A percentile compares a stretch with the other conserved stretches of the same genome.
phyloP scores from a whole-genome alignment of 1,140 invertebrate species.

The Drosophila nasuta region DNA sequence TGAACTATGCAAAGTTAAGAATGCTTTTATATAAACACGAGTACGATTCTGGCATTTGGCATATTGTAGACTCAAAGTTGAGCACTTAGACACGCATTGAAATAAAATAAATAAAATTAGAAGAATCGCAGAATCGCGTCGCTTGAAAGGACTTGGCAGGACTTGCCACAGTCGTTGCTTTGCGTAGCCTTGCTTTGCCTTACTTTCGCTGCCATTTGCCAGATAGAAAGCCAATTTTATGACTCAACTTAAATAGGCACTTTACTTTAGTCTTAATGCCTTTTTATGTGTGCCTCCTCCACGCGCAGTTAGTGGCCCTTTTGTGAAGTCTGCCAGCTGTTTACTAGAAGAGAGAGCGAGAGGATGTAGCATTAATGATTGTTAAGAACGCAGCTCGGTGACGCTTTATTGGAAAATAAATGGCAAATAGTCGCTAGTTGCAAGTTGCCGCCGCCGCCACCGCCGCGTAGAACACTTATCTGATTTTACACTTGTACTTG shows the following conservation, averaged over 20 bases:
- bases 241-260: conserved; percentile 83
- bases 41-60: conserved; percentile 33
- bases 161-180: neutral
- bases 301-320: conserved; percentile 39
- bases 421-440: conserved; percentile 70
- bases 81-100: conserved; percentile 78
- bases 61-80: conserved; percentile 59
- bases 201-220: conserved; percentile 48
- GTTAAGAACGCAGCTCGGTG: conserved; percentile 63
- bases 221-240: conserved; percentile 84
- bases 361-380: conserved; percentile 48
- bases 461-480: conserved; percentile 64
- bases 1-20: conserved; percentile 37
- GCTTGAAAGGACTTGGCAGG: conserved; percentile 2
- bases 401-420: conserved; percentile 82
- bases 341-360: neutral
- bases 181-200: too few species aligned
- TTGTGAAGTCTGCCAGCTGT: conserved; percentile 33
- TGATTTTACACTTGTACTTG: conserved; percentile 72
- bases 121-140: conserved; percentile 15
- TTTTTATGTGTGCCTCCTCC: conserved; percentile 63
- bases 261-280: conserved; percentile 81
- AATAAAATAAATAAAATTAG: conserved; percentile 83
- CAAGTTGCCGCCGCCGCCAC: conserved; percentile 37
- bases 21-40: conserved; percentile 5